A percentile compares a stretch with the other conserved stretches of the same genome.
Conservation (phyloP, 2,113 vertebrate species). For the Diadophis punctatus region DNA sequence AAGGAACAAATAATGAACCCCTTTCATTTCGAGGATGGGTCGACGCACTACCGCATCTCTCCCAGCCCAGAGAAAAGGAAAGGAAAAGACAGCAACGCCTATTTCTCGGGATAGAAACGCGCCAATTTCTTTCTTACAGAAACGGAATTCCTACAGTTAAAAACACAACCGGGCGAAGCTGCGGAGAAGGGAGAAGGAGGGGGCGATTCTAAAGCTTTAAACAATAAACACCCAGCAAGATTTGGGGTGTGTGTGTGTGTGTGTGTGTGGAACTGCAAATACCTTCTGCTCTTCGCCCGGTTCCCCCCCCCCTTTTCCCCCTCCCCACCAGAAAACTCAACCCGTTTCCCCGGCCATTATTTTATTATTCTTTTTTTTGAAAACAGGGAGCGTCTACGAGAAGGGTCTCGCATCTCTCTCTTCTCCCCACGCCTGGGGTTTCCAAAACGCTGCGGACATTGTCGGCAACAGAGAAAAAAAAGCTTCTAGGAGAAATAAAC, state of each 20-base stretch:
- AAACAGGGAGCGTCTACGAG: not conserved
- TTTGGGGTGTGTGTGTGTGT: too few relatives aligned
- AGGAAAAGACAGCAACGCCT: not conserved
- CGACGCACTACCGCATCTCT: not conserved
- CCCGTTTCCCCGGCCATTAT: not conserved
- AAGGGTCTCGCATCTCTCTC: not conserved
- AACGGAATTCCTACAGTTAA: not conserved
- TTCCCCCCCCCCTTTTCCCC: not conserved
- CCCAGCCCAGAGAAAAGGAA: not conserved
- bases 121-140: not conserved
- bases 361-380: constrained; percentile 12
- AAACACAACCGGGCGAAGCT: not conserved
- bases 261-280: not conserved
- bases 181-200: not conserved
- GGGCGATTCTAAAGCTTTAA: not conserved
- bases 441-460: constrained; percentile 51
- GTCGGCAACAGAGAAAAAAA: constrained; percentile 30
- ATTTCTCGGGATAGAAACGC: not conserved
- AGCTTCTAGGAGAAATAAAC: constrained; percentile 39
- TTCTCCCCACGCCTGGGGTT: not conserved
- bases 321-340: not conserved
- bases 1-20: not conserved
- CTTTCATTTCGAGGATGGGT: not conserved
- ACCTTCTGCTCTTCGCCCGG: not conserved
- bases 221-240: not conserved